Evolutionary conservation across 2,888 invertebrate genomes (phyloP), one percentile per base, ranked within the genome.

Genomic region (Campoletis raptor): DNA sequence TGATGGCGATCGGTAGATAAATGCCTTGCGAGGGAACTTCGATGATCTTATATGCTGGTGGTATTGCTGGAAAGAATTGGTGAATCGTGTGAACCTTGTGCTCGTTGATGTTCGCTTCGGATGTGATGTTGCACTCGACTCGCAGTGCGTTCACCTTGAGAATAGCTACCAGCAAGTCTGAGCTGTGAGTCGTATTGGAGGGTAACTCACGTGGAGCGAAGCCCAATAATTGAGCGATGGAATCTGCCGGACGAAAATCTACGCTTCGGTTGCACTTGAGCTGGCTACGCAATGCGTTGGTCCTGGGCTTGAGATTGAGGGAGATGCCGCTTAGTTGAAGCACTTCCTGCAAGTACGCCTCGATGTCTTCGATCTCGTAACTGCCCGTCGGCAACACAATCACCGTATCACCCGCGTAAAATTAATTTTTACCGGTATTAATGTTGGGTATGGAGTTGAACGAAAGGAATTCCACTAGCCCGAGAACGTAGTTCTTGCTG

Each of bases 361-460:
- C 88, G n/a, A 92, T 89, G 87, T 92, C 90, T 40, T 90, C 88
- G 15, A 93, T 89, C 88, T 92, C 92, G 87, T 92, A 92, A 18
- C 90, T 89, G 3, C 91, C 92, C 2, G 85, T 80, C 24, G 91
- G 91, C 64, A 92, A 87, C n/a, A 48, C 81, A n/a, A 91, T 80
- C 48, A 82, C 74, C 69, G 88, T 78, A 0, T 24, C 48, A 48
- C 30, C 70, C 42, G 36, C 76, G 73, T 81, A 67, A 48, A 77
- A 81, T 30, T 83, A 90, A 85, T 92, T 92, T 80, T 92, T 90
- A 61, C 85, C 88, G 52, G 87, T 86, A 87, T 92, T 91, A 1
- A 93, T 89, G 87, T 92, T 93, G 6, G 91, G 91, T 76, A 92
- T 90, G 1, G 90, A 87, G 81, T 91, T 90, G 76, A 89, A 91